A percentile compares a stretch with the other conserved stretches of the same genome.
Evolutionary conservation across 1,140 invertebrate species (phyloP).

Genomic region (Nebria ingens): DNA sequence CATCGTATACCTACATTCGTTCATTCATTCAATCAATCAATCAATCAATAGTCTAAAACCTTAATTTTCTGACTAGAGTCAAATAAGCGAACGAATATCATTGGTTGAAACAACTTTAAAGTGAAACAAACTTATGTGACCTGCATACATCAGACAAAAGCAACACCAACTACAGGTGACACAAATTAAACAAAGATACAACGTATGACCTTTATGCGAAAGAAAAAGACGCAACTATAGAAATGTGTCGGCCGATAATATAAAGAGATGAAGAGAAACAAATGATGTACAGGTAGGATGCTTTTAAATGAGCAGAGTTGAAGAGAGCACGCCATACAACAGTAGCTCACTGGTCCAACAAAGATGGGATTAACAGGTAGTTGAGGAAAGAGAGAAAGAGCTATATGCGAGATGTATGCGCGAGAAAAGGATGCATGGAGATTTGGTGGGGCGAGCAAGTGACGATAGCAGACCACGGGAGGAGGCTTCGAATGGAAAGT

Average conservation of each 20-base stretch:
- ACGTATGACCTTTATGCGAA: background rate
- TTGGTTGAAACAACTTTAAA: too few relatives aligned
- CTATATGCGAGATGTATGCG: background rate
- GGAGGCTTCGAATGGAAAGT: background rate
- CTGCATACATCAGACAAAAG: background rate
- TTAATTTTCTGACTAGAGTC: too few relatives aligned
- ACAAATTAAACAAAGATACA: background rate
- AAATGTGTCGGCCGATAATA: too few relatives aligned
- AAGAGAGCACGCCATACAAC: background rate
- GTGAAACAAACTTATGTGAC: too few relatives aligned
- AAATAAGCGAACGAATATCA: too few relatives aligned
- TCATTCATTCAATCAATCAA: too few relatives aligned
- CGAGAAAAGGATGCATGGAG: background rate
- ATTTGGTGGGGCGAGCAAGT: background rate
- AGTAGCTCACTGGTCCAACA: background rate
- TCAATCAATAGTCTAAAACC: too few relatives aligned
- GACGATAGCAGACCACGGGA: background rate
- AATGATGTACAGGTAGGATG: background rate
- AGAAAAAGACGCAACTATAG: background rate
- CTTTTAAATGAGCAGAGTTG: background rate
- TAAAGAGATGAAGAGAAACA: background rate
- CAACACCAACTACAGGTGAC: background rate
- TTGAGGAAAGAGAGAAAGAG: background rate
- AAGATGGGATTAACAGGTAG: background rate
- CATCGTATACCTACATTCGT: too few relatives aligned